phyloP scores from a whole-genome alignment of 1,140 invertebrate genomes.

The Pseudomyrmex pallidus region DNA sequence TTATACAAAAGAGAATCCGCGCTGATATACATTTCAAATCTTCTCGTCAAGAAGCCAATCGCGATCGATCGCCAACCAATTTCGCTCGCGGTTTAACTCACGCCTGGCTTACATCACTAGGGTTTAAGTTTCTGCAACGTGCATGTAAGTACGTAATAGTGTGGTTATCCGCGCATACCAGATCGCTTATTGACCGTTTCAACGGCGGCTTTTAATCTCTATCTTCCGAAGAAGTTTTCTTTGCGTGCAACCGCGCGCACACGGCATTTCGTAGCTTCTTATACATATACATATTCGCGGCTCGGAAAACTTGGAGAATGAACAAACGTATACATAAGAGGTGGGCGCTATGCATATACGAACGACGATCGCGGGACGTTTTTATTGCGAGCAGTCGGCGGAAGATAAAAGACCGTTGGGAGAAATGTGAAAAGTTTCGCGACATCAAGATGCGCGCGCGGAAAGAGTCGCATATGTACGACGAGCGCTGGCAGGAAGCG shows the following conservation, averaged over 20 bases:
- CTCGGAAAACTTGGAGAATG: conserved; percentile 37
- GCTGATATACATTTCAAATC: conserved; percentile 33
- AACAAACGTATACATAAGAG: background rate
- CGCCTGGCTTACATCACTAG: conserved; percentile 3
- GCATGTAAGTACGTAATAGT: background rate
- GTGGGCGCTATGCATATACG: background rate
- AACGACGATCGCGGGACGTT: conserved; percentile 32
- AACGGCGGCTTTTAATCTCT: background rate
- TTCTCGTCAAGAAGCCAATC: conserved; percentile 36
- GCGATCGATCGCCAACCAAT: background rate
- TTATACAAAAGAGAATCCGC: background rate
- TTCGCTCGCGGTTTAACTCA: conserved; percentile 1
- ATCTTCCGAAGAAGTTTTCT: conserved; percentile 11
- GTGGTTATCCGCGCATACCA: background rate
- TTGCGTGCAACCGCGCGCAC: background rate
- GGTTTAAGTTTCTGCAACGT: conserved; percentile 30
- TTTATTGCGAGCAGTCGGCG: conserved; percentile 62
- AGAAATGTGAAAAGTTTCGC: conserved; percentile 70
- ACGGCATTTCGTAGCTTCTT: conserved; percentile 1
- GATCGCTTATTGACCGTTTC: background rate
- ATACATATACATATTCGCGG: background rate
- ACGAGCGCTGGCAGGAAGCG: conserved; percentile 1
- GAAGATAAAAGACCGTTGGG: conserved; percentile 55
- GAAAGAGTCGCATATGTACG: conserved; percentile 8
- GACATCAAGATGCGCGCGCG: background rate